Conservation (phyloP, 2,888 invertebrate species). For the Folsomia candida region DNA sequence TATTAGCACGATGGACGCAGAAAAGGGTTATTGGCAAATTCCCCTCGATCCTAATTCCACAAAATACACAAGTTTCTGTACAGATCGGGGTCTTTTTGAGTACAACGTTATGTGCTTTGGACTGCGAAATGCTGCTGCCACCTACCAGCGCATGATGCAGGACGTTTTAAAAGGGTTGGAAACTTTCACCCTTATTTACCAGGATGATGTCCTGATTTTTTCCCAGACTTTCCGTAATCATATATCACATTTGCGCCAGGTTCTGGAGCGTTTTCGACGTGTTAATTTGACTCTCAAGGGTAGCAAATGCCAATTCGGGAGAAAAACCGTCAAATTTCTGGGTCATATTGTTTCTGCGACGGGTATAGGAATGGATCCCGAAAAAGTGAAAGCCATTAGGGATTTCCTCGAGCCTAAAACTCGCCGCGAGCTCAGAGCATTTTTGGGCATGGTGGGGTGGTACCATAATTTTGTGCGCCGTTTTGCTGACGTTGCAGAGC, state of each 20-base stretch:
- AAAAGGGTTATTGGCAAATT: constrained; percentile 50
- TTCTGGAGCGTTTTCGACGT: constrained; percentile 31
- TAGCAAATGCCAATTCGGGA: constrained; percentile 50
- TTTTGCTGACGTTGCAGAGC: constrained; percentile 47
- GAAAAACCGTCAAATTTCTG: constrained; percentile 49
- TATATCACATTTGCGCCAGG: not conserved
- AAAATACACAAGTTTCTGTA: not conserved
- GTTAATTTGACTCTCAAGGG: constrained; percentile 49
- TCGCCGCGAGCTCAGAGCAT: constrained; percentile 42
- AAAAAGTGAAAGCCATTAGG: constrained; percentile 43
- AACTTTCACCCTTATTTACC: constrained; percentile 35
- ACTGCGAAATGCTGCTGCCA: constrained; percentile 1
- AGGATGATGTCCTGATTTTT: constrained; percentile 51
- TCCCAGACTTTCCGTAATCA: constrained; percentile 29
- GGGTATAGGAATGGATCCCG: constrained; percentile 48
- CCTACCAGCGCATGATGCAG: constrained; percentile 11
- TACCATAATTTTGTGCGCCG: constrained; percentile 50
- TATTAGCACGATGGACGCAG: no score
- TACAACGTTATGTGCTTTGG: constrained; percentile 19
- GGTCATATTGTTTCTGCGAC: constrained; percentile 51
- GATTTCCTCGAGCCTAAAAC: constrained; percentile 44
- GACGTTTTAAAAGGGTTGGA: constrained; percentile 8
- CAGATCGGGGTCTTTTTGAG: not conserved
- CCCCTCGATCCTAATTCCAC: not conserved
- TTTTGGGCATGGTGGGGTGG: constrained; percentile 51